A percentile compares a stretch with the other conserved stretches of the same genome.
Evolutionary conservation across 2,113 vertebrate species (phyloP).

Genomic region (cattle (Bos taurus)): DNA sequence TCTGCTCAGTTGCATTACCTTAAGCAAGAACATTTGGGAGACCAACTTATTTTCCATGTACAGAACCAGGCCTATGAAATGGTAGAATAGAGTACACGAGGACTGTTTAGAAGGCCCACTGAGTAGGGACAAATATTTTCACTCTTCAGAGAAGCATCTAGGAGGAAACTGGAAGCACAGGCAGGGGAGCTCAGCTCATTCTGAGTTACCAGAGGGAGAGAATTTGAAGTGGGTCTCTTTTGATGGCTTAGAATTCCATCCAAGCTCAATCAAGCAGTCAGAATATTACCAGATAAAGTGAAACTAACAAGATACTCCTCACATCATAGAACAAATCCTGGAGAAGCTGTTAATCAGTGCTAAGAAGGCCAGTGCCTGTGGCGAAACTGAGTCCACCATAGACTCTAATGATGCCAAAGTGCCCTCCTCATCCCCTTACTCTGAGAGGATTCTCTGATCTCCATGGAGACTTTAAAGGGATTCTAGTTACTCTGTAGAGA

Average conservation of each 20-base stretch:
- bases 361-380: background rate
- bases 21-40: conserved; percentile 21
- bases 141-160: background rate
- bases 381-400: background rate
- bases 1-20: conserved; percentile 36
- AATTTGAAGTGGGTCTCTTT: background rate
- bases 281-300: conserved; percentile 5
- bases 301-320: background rate
- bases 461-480: background rate
- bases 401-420: background rate
- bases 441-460: background rate
- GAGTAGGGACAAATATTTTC: background rate
- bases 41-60: background rate
- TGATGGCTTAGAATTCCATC: background rate
- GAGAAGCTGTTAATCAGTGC: conserved; percentile 10
- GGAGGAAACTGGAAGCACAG: background rate
- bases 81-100: background rate
- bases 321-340: background rate
- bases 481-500: background rate
- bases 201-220: background rate
- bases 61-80: background rate
- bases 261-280: background rate
- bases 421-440: background rate
- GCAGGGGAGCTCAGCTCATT: background rate
- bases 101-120: background rate